Evolutionary conservation across 2,888 invertebrate species (phyloP).

Genomic region (Dascillus cervinus): DNA sequence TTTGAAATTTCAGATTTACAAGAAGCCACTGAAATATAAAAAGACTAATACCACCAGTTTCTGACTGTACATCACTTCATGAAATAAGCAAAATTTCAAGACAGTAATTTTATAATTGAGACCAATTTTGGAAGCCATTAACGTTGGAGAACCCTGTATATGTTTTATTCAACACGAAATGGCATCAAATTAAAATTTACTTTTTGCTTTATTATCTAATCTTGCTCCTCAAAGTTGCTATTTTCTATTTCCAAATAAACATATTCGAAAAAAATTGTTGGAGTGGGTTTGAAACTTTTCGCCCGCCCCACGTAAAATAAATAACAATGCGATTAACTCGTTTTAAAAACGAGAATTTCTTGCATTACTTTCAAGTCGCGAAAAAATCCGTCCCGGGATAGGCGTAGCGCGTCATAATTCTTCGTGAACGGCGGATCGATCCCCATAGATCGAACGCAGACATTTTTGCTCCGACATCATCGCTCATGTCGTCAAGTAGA

Average conservation of each 20-base stretch:
- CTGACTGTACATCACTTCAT: too few relatives aligned
- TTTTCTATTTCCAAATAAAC: background rate
- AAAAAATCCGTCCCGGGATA: slow-evolving; percentile 32
- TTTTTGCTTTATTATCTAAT: background rate
- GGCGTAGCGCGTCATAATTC: slow-evolving; percentile 33
- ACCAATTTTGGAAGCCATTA: too few relatives aligned
- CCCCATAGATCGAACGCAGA: slow-evolving; percentile 12
- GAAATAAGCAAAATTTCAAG: too few relatives aligned
- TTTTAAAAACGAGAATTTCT: slow-evolving; percentile 32
- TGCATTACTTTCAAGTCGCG: slow-evolving; percentile 29
- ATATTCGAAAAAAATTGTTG: slow-evolving; percentile 1
- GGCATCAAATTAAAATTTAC: background rate
- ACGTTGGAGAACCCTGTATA: too few relatives aligned
- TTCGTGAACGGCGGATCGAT: slow-evolving; percentile 15
- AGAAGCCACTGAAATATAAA: too few relatives aligned
- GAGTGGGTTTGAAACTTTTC: background rate
- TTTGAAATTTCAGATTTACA: too few relatives aligned
- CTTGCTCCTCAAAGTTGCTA: background rate
- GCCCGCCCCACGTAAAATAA: slow-evolving; percentile 11
- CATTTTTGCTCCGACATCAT: slow-evolving; percentile 16
- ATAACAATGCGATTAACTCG: slow-evolving; percentile 31
- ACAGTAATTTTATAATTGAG: too few relatives aligned
- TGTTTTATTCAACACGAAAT: too few relatives aligned
- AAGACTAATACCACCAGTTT: too few relatives aligned
- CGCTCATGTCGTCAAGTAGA: slow-evolving; percentile 19